A percentile compares a stretch with the other conserved stretches of the same genome.
Evolutionary conservation across 2,888 invertebrate species (phyloP).

Genomic region (Eupithecia inturbata): DNA sequence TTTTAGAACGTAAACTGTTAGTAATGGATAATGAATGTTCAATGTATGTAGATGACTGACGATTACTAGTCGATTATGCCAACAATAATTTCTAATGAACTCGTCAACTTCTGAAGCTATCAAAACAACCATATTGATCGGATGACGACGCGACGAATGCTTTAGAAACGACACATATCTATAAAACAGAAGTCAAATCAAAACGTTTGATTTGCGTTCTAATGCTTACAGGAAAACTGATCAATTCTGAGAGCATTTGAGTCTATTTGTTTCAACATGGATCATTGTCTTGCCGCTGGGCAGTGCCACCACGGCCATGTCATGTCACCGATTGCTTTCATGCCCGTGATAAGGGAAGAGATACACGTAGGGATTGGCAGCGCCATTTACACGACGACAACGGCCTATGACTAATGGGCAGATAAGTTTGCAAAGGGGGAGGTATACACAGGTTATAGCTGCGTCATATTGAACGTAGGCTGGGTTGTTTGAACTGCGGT

Average conservation of each 20-base stretch:
- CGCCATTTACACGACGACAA: slow-evolving; percentile 54
- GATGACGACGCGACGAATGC: background rate
- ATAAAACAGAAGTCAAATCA: background rate
- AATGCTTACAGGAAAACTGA: slow-evolving; percentile 1
- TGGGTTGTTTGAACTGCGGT: slow-evolving; percentile 6
- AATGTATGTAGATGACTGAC: background rate
- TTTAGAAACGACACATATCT: background rate
- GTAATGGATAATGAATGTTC: background rate
- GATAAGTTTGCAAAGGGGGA: slow-evolving; percentile 47
- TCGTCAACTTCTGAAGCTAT: background rate
- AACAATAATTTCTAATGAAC: background rate
- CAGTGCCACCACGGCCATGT: slow-evolving; percentile 36
- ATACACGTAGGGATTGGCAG: slow-evolving; percentile 57
- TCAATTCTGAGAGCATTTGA: slow-evolving; percentile 10
- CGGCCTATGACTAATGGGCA: slow-evolving; percentile 51
- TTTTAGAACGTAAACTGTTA: background rate
- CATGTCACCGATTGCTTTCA: slow-evolving; percentile 41
- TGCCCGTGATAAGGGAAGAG: slow-evolving; percentile 52
- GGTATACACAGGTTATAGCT: slow-evolving; percentile 33
- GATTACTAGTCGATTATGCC: background rate
- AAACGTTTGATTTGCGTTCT: background rate
- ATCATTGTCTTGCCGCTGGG: slow-evolving; percentile 35
- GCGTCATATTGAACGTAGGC: slow-evolving; percentile 36
- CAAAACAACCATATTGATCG: background rate
- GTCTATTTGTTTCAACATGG: slow-evolving; percentile 36